Percentiles rank a stretch among this genome's conserved stretches.
Conservation (phyloP, 2,113 vertebrate species). For the Pterocles gutturalis region DNA sequence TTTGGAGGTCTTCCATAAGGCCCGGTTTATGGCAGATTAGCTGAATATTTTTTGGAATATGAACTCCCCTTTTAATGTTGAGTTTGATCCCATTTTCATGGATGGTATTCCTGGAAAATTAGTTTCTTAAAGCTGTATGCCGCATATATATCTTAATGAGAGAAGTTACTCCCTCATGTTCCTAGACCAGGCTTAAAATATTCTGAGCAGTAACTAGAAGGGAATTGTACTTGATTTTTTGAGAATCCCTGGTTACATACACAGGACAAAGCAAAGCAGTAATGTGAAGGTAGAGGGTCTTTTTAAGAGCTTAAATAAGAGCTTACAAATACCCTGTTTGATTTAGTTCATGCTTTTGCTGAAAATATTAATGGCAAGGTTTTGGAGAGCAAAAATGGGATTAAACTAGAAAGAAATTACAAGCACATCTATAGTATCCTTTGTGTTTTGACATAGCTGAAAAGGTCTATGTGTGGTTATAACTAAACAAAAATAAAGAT, state of each 20-base stretch:
- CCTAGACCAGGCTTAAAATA: neutral
- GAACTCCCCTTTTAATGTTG: neutral
- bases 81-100: constrained; percentile 4
- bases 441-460: neutral
- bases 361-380: neutral
- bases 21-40: constrained; percentile 24
- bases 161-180: neutral
- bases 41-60: neutral
- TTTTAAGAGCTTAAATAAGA: neutral
- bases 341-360: neutral
- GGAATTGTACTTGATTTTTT: neutral
- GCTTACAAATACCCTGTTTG: neutral
- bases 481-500: neutral
- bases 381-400: neutral
- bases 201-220: neutral
- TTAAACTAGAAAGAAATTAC: neutral
- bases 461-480: neutral
- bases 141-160: neutral
- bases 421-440: neutral
- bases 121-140: constrained; percentile 33
- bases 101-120: constrained; percentile 12
- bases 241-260: neutral
- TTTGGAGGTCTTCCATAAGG: neutral
- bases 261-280: neutral
- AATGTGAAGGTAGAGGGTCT: neutral